These are phyloP conservation scores for Neuroterus valhalla DNA, from an alignment of 1,140 invertebrate genomes.

Conservation along the genomic window DNA sequence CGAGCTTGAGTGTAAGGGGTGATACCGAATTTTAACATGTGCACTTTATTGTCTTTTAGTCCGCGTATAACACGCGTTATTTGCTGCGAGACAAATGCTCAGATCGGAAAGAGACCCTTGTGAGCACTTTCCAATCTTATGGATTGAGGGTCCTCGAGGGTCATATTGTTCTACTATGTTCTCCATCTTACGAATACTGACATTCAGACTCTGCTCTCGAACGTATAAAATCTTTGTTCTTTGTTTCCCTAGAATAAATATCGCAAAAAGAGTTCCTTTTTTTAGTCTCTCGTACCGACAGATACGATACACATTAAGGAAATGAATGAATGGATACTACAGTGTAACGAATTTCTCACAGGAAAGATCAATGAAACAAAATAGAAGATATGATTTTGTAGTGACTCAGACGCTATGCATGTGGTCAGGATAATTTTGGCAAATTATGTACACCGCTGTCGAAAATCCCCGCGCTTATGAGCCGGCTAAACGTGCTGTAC, in stretches of 20 bases:
- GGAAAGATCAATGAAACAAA: no score
- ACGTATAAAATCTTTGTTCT: neutral
- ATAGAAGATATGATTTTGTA: no score
- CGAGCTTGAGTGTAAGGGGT: neutral
- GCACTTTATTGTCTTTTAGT: constrained; percentile 60
- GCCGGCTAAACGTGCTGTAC: no score
- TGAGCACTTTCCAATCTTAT: constrained; percentile 21
- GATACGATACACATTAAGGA: neutral
- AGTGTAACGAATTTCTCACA: no score
- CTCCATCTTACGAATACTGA: constrained; percentile 23
- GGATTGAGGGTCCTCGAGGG: constrained; percentile 36
- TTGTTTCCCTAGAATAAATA: neutral
- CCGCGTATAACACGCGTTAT: constrained; percentile 61
- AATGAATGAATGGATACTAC: no score
- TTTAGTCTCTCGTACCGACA: neutral
- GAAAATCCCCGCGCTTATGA: no score
- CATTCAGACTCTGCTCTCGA: neutral
- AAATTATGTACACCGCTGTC: no score
- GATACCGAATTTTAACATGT: constrained; percentile 54
- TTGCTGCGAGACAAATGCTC: constrained; percentile 59
- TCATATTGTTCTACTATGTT: constrained; percentile 44
- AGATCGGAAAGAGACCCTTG: constrained; percentile 46
- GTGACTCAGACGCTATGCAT: no score
- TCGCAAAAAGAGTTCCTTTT: neutral
- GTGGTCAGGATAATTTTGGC: no score